These are phyloP conservation scores for Brachyalestes nurse DNA, from an alignment of 2,797 vertebrate species.

Conservation along the genomic window DNA sequence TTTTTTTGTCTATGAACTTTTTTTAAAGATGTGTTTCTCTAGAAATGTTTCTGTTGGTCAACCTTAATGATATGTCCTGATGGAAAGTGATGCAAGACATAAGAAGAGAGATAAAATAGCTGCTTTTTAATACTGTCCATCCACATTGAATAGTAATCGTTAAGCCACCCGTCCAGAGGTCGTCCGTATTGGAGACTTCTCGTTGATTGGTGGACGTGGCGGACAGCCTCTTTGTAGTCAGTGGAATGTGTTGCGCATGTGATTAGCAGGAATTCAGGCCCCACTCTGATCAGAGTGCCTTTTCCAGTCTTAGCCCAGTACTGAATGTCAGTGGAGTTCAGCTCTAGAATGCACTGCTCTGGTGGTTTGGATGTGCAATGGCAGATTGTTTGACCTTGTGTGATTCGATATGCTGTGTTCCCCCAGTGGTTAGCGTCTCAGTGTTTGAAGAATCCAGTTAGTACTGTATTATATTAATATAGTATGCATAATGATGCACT, in stretches of 20 bases:
- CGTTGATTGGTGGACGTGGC: slow-evolving; percentile 2
- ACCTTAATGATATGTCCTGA: slow-evolving; percentile 29
- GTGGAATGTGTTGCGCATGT: slow-evolving; percentile 7
- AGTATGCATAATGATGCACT: slow-evolving; percentile 21
- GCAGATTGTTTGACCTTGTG: background rate
- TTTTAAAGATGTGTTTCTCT: slow-evolving; percentile 51
- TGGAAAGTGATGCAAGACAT: slow-evolving; percentile 27
- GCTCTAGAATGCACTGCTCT: slow-evolving; percentile 44
- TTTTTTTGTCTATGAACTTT: slow-evolving; percentile 56
- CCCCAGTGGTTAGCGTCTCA: background rate
- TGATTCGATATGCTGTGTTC: slow-evolving; percentile 6
- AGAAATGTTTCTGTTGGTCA: slow-evolving; percentile 58
- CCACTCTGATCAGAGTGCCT: slow-evolving; percentile 49
- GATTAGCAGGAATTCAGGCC: slow-evolving; percentile 34
- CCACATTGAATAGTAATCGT: background rate
- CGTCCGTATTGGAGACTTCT: slow-evolving; percentile 9
- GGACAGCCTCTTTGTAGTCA: background rate
- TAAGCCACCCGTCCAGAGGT: slow-evolving; percentile 3
- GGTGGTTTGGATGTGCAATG: slow-evolving; percentile 13
- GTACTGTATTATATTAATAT: slow-evolving; percentile 41
- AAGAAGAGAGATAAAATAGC: slow-evolving; percentile 44
- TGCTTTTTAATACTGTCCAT: slow-evolving; percentile 39
- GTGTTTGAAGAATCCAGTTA: slow-evolving; percentile 12
- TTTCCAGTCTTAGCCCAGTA: slow-evolving; percentile 28
- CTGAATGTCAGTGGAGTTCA: slow-evolving; percentile 46